A percentile compares a stretch with the other conserved stretches of the same genome.
Conservation (phyloP, 2,113 vertebrate species). For the Lucifuga dentata region DNA sequence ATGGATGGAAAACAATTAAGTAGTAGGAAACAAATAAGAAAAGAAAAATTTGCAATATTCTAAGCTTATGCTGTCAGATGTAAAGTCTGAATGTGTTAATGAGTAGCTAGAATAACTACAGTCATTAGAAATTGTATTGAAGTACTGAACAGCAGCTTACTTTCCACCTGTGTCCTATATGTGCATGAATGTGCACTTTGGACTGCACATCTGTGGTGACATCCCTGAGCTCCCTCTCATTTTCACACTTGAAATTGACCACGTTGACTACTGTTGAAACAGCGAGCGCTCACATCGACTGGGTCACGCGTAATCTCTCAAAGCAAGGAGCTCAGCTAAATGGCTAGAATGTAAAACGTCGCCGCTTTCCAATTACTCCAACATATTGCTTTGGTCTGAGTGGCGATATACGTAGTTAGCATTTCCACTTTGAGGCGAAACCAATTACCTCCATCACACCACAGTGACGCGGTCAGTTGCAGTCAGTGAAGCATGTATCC, state of each 20-base stretch:
- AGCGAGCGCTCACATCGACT: background rate
- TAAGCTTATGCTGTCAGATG: too few relatives aligned
- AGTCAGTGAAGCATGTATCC: background rate
- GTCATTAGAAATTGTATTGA: too few relatives aligned
- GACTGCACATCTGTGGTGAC: slow-evolving; percentile 2
- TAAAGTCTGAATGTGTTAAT: too few relatives aligned
- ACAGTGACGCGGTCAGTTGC: background rate
- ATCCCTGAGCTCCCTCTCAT: slow-evolving; percentile 8
- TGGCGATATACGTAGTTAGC: background rate
- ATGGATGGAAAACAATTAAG: too few relatives aligned
- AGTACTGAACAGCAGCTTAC: too few relatives aligned
- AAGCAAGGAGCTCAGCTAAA: slow-evolving; percentile 7
- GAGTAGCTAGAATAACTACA: too few relatives aligned
- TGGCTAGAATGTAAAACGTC: slow-evolving; percentile 8
- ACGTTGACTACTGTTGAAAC: background rate
- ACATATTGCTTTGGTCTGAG: slow-evolving; percentile 18
- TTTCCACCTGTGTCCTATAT: background rate
- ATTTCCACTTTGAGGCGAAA: slow-evolving; percentile 9
- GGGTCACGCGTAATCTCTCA: slow-evolving; percentile 6
- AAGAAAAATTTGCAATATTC: too few relatives aligned
- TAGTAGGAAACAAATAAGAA: too few relatives aligned
- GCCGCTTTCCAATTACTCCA: slow-evolving; percentile 10
- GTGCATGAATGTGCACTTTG: background rate
- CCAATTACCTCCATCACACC: background rate
- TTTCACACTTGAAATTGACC: slow-evolving; percentile 5